Evolutionary conservation across 1,140 invertebrate genomes (phyloP), one percentile per base, ranked within the genome.

Genomic region (Stegodyphus dumicola): DNA sequence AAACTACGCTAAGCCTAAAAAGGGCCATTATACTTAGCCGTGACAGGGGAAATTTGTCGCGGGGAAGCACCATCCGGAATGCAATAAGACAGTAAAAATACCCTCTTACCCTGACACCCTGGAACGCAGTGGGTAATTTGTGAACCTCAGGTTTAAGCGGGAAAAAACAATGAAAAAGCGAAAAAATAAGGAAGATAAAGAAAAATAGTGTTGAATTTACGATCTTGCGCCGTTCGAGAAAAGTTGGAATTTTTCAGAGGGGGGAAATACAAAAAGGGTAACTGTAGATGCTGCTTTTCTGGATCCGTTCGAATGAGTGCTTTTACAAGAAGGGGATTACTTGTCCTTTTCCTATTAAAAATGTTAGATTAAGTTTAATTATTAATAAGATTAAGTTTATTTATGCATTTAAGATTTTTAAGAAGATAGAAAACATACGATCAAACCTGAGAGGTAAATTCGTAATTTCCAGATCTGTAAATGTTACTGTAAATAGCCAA

Each of bases 1-100:
- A 77, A 77, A 51, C 15, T 49, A 15, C 66, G 5, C 18, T 48
- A 11, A 15, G 13, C 7, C 51, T 17, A 79, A 69, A 69, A 78
- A 69, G 65, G 65, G 65, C 51, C 51, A 54, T 79, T 53, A 67
- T 51, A 15, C 65, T 54, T 54, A 48, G 49, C 48, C n/a, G 49
- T 79, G 77, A 79, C 77, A 79, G 77, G 66, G 64, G 70, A 52
- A 66, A 81, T 81, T 81, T 81, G 79, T 81, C 79, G 79, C 9
- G 77, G 51, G 65, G 54, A 79, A 79, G 64, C 51, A 69, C 79
- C 18, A 81, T 65, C 70, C 48, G 79, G 79, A 81, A 81, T 81
- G 69, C 79, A 81, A 81, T 81, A 81, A 81, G 79, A 81, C 79
- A 33, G 54, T 81, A 81, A 81, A 81, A 73, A 81, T 81, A 70